Base-by-base conservation (phyloP, 2,888 invertebrate species). In the Pammene fasciana region DNA sequence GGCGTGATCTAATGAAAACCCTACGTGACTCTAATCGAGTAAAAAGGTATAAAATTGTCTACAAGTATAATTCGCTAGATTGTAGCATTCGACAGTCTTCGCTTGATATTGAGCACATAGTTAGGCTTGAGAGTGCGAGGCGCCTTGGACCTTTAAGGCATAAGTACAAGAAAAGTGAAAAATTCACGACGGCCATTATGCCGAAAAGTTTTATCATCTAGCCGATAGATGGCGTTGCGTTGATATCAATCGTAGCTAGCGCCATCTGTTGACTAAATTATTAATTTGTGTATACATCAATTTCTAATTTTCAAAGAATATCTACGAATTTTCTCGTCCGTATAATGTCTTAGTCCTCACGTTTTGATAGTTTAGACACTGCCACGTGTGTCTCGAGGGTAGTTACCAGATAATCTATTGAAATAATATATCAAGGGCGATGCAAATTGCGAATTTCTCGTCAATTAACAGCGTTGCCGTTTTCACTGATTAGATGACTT, bases 11-110 rank as follows among this genome's bases (percentile, higher is more conserved):
- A 52, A 34, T 45, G 34, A 64, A 62, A 62, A 61, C 13, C n/a
- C 62, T 62, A 62, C 38, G 8, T 16, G 60, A 13, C 38, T 61
- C 50, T 41, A 62, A 34, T 34, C 26, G 62, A 68, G 65, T 65
- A 70, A 64, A 55, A 55, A 54, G 41, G 41, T 46, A 60, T 34
- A 70, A 60, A 70, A 46, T 70, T 60, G 54, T 64, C 70, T 70
- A 70, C 65, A 48, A 65, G 70, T 70, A 70, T 48, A 70, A 46
- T 70, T 70, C 26, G 54, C 70, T 70, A 70, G 60, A 55, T 68
- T 65, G 68, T 68, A 70, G 65, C 70, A 60, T 54, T 52, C 43
- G 16, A 65, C 70, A 70, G 70, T 70, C 70, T 70, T 68, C 41
- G 59, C 68, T n/a, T 59, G 62, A 56, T 68, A 67, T 70, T 70